phyloP scores from a whole-genome alignment of 2,113 vertebrate genomes.

The Leptobrachium ailaonicum region DNA sequence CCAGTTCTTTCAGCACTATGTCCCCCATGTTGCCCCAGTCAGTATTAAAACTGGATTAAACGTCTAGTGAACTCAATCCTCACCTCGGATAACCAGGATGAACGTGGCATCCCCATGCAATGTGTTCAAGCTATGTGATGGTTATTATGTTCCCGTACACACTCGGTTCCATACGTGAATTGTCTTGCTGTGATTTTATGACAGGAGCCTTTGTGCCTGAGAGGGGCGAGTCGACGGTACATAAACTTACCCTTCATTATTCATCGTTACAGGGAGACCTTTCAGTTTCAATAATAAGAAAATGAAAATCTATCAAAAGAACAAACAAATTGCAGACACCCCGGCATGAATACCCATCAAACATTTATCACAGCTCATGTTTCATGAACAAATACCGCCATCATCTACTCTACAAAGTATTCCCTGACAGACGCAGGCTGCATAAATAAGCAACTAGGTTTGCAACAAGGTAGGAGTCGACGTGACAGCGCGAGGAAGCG shows the following conservation, averaged over 20 bases:
- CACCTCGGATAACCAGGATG: too few relatives aligned
- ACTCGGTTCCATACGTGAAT: too few relatives aligned
- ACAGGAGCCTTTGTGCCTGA: too few relatives aligned
- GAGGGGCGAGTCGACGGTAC: background rate
- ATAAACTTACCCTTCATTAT: background rate
- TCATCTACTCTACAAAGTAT: slow-evolving; percentile 13
- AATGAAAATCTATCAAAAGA: slow-evolving; percentile 23
- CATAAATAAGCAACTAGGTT: slow-evolving; percentile 9
- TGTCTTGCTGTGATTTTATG: too few relatives aligned
- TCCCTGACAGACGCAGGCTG: slow-evolving; percentile 17
- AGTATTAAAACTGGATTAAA: too few relatives aligned
- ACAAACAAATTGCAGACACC: slow-evolving; percentile 25
- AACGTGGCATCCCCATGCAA: too few relatives aligned
- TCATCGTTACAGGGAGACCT: slow-evolving; percentile 27
- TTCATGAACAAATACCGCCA: background rate
- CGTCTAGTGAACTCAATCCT: too few relatives aligned
- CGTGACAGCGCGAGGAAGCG: background rate
- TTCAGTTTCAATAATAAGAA: slow-evolving; percentile 24
- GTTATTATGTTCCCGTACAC: too few relatives aligned
- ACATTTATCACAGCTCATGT: slow-evolving; percentile 22
- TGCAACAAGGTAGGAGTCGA: background rate
- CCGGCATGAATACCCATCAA: slow-evolving; percentile 8
- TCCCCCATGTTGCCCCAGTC: too few relatives aligned
- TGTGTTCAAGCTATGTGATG: too few relatives aligned
- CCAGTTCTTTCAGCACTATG: too few relatives aligned